Percentiles rank a stretch among this genome's conserved stretches.
Evolutionary conservation across 2,888 invertebrate genomes (phyloP).

Genomic region (Ctenicera cuprea): DNA sequence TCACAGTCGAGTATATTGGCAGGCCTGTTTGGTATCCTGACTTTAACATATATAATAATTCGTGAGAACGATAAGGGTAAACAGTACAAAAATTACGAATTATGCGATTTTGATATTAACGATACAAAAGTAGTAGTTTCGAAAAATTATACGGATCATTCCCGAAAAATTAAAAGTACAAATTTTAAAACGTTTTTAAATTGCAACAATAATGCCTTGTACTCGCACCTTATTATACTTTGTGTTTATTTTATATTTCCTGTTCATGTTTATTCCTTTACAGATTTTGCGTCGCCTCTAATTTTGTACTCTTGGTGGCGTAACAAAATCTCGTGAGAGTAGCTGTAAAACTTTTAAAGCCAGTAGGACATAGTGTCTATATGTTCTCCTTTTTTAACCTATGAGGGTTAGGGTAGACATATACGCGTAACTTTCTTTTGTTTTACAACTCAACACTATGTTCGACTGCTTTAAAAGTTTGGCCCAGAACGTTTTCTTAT

Average conservation of each 20-base stretch:
- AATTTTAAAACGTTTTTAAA: conserved; percentile 29
- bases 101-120: conserved; percentile 5
- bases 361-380: conserved; percentile 65
- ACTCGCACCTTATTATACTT: conserved; percentile 26
- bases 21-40: background rate
- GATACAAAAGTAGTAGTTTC: conserved; percentile 6
- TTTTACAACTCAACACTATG: conserved; percentile 57
- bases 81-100: conserved; percentile 27
- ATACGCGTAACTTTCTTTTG: conserved; percentile 42
- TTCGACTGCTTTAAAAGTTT: conserved; percentile 60
- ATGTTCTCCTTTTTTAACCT: conserved; percentile 67
- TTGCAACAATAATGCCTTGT: conserved; percentile 6
- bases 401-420: conserved; percentile 68
- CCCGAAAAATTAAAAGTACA: conserved; percentile 31
- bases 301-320: conserved; percentile 80
- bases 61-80: conserved; percentile 10
- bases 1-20: background rate
- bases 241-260: conserved; percentile 51
- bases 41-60: background rate
- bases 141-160: background rate
- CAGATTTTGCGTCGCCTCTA: conserved; percentile 73
- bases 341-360: conserved; percentile 63
- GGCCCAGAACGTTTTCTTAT: conserved; percentile 55
- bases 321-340: conserved; percentile 79
- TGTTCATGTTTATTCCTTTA: conserved; percentile 63